Percentiles rank a stretch among this genome's conserved stretches.
Evolutionary conservation across 2,797 vertebrate species (phyloP).

Genomic region (Phalloptychus januarius): DNA sequence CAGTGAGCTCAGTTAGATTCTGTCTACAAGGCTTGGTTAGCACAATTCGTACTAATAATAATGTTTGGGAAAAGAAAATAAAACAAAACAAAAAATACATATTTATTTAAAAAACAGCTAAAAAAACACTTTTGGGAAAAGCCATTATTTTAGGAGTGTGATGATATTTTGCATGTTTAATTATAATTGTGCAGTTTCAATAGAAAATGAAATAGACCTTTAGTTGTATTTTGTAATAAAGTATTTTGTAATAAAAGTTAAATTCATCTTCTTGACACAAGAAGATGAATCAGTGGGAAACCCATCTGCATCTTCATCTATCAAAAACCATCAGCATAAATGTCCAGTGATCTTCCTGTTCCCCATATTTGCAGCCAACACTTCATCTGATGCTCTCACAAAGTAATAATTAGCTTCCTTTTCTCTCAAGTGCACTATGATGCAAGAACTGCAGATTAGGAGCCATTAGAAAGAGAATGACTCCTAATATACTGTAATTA

Average conservation of each 20-base stretch:
- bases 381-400: conserved; percentile 7
- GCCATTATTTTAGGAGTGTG: too few species aligned
- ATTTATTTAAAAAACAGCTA: too few species aligned
- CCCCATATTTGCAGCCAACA: neutral
- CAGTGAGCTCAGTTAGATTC: too few species aligned
- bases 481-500: conserved; percentile 27
- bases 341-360: neutral
- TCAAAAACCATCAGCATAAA: neutral
- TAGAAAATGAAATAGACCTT: neutral
- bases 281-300: neutral
- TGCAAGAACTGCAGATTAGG: conserved; percentile 18
- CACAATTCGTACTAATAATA: too few species aligned
- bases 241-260: neutral
- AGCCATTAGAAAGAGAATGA: conserved; percentile 16
- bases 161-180: too few species aligned
- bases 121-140: too few species aligned
- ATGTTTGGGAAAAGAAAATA: too few species aligned
- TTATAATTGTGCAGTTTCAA: neutral
- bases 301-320: neutral
- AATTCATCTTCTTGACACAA: neutral
- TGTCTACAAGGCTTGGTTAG: too few species aligned
- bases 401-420: neutral
- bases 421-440: conserved; percentile 9
- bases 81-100: too few species aligned
- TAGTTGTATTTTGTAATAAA: too few species aligned